phyloP scores from a whole-genome alignment of 2,797 vertebrate species.

The Euphonia xanthogaster region DNA sequence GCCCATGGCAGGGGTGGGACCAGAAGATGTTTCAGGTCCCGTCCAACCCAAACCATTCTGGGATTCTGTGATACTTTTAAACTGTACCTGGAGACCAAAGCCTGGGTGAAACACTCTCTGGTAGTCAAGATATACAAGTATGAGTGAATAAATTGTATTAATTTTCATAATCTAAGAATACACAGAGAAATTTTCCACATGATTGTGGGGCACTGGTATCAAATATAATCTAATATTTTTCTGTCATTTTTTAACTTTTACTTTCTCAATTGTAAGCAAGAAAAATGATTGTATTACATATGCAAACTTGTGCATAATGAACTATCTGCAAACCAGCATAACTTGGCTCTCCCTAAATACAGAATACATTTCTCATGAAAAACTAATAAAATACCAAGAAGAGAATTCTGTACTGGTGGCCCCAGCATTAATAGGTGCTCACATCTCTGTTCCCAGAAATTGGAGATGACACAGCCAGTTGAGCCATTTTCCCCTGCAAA shows the following conservation, averaged over 20 bases:
- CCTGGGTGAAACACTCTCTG: neutral
- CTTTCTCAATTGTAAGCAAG: neutral
- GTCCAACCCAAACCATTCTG: neutral
- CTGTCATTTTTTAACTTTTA: neutral
- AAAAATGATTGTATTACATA: neutral
- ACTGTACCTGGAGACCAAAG: neutral
- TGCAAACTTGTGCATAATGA: neutral
- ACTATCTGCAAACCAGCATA: neutral
- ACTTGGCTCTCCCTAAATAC: neutral
- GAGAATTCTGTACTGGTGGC: neutral
- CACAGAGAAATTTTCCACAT: neutral
- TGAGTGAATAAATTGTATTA: neutral
- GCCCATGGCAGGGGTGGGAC: neutral
- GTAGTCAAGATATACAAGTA: neutral
- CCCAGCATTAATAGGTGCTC: rapidly evolving
- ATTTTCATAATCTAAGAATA: neutral
- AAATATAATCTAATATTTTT: neutral
- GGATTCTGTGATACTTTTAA: neutral
- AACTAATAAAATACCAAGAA: neutral
- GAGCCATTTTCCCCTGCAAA: neutral
- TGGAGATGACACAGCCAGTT: neutral
- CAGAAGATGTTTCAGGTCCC: neutral
- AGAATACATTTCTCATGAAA: neutral
- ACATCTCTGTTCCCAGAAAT: neutral
- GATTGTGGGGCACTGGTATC: rapidly evolving